Evolutionary conservation across 2,113 vertebrate genomes (phyloP).

Genomic region (Numida meleagris): DNA sequence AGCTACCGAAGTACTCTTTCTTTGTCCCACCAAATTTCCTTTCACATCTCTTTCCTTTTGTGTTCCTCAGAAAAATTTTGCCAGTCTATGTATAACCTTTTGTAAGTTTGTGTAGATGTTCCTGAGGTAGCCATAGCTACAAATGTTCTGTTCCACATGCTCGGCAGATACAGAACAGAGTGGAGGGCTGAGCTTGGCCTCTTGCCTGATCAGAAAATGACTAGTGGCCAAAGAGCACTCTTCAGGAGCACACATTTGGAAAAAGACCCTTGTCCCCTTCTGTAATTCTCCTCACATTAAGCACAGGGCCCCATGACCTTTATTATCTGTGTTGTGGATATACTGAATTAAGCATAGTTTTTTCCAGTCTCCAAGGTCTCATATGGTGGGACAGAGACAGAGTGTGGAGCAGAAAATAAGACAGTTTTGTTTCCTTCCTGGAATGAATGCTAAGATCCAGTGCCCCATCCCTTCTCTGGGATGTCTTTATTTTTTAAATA

Average conservation of each 20-base stretch:
- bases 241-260: not conserved
- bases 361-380: not conserved
- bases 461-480: not conserved
- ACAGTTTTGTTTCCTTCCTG: not conserved
- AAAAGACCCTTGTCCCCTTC: not conserved
- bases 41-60: not conserved
- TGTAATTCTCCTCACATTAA: not conserved
- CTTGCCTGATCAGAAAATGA: not conserved
- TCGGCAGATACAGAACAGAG: not conserved
- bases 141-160: not conserved
- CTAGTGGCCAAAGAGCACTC: not conserved
- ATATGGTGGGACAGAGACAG: not conserved
- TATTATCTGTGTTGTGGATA: not conserved
- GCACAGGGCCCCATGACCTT: not conserved
- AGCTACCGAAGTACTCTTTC: not conserved
- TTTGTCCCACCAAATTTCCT: not conserved
- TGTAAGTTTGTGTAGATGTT: not conserved
- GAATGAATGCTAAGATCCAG: not conserved
- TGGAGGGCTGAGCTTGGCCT: not conserved
- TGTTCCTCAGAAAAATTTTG: not conserved
- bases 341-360: not conserved
- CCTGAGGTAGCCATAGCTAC: slow-evolving; percentile 3
- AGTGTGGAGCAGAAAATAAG: not conserved
- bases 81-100: not conserved
- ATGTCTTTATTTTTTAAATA: not conserved